Percentiles rank a stretch among this genome's conserved stretches.
phyloP scores from a whole-genome alignment of 2,113 vertebrate genomes.

The Tupaia tana region DNA sequence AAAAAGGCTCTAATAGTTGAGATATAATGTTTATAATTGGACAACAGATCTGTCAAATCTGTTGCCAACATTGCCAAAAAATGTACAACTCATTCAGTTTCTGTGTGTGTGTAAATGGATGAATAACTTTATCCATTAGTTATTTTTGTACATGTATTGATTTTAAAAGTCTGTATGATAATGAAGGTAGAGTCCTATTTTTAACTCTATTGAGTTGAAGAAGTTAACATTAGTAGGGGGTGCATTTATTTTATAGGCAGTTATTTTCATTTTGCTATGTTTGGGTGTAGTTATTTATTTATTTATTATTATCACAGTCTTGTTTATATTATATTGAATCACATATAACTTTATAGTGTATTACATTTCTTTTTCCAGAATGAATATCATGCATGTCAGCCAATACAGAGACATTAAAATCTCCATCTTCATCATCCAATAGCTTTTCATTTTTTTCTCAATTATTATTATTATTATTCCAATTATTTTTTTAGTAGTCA shows the following conservation, averaged over 20 bases:
- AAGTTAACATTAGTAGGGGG: neutral
- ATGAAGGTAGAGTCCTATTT: neutral
- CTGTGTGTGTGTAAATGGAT: too few species aligned
- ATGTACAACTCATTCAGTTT: neutral
- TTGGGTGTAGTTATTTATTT: neutral
- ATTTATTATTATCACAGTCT: too few species aligned
- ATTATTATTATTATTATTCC: too few species aligned
- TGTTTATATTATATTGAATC: too few species aligned
- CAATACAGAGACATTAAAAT: too few species aligned
- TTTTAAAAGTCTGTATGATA: neutral
- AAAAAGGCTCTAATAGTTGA: neutral
- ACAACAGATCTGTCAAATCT: conserved; percentile 48
- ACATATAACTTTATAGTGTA: too few species aligned
- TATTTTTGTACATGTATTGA: neutral
- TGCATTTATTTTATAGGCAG: neutral
- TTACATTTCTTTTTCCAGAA: too few species aligned
- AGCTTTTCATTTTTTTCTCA: too few species aligned
- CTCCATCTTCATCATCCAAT: too few species aligned
- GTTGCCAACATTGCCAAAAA: conserved; percentile 59
- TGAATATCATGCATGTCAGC: too few species aligned
- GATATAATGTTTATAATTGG: conserved; percentile 59
- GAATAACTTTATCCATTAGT: neutral
- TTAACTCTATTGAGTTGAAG: neutral
- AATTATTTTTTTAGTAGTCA: too few species aligned
- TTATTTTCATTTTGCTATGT: neutral